Conservation (phyloP, 2,113 vertebrate species). For the Sula dactylatra region DNA sequence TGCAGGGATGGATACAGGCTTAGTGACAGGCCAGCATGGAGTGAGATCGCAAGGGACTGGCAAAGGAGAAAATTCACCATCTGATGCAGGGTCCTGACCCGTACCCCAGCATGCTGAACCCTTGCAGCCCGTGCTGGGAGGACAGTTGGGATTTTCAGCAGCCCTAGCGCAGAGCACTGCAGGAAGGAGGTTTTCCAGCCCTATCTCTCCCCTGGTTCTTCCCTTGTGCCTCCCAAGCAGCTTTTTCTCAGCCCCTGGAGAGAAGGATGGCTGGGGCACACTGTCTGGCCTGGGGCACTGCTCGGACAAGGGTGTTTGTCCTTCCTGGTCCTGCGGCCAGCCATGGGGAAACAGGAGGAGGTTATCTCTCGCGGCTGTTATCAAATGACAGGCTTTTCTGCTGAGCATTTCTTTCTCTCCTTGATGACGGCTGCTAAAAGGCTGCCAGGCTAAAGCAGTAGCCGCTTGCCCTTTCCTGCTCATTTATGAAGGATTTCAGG, state of each 20-base stretch:
- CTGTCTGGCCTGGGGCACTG: background rate
- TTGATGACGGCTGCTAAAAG: background rate
- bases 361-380: background rate
- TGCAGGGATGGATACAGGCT: background rate
- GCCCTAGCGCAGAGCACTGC: background rate
- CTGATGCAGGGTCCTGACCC: background rate
- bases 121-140: background rate
- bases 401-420: background rate
- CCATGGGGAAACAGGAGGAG: background rate
- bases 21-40: fast-evolving
- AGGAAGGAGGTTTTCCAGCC: background rate
- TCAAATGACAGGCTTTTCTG: constrained; percentile 20
- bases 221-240: background rate
- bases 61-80: background rate
- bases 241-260: background rate
- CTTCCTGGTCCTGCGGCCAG: background rate
- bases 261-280: fast-evolving
- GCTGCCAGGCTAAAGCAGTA: background rate
- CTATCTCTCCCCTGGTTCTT: background rate
- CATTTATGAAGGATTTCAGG: background rate
- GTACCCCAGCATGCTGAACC: fast-evolving
- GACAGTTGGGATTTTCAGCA: fast-evolving
- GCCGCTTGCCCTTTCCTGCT: background rate
- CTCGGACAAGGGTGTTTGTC: background rate
- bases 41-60: background rate